Evolutionary conservation across 2,888 invertebrate genomes (phyloP), one percentile per base, ranked within the genome.

Genomic region (Tyria jacobaeae): DNA sequence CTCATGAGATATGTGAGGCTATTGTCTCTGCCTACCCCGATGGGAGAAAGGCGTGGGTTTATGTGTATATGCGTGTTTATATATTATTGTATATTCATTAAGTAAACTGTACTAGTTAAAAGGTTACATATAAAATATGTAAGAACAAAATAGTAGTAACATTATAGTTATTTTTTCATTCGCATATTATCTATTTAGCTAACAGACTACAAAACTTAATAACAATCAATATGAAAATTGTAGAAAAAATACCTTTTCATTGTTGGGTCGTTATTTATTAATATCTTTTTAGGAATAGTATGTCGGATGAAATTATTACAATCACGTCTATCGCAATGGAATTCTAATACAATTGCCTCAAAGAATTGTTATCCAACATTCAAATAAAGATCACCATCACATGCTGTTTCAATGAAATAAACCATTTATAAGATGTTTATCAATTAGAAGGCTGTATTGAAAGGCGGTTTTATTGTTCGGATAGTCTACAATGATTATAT

Each of bases 251-350:
- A 21, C 21, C 21, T 4, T 14, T n/a, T 17, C 50, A 21, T 27
- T 31, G 15, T 31, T 21, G 17, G 12, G 21, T 37, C 17, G 37
- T 49, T 57, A 57, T 57, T 49, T 47, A 44, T 27, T 24, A 3
- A 56, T 15, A 56, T 57, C 51, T 51, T 50, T n/a, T n/a, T n/a
- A 17, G 44, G 44, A 6, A 44, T 54, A 61, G 73, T 76, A 76
- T 52, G 53, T 74, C 56, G 64, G 44, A 9, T 15, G 49, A 51
- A 76, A 73, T 61, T 63, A 57, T 76, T 68, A 74, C 68, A 67
- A 65, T 49, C 61, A 73, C 65, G 24, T 60, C 17, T 57, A 37
- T 66, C n/a, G 41, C 41, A 60, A 67, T 62, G 12, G 50, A 37
- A 44, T 58, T 39, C 54, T 58, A 55, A 39, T 56, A 60, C 55